These are phyloP conservation scores for Apteryx mantelli DNA, from an alignment of 2,113 vertebrate genomes.

Conservation along the genomic window DNA sequence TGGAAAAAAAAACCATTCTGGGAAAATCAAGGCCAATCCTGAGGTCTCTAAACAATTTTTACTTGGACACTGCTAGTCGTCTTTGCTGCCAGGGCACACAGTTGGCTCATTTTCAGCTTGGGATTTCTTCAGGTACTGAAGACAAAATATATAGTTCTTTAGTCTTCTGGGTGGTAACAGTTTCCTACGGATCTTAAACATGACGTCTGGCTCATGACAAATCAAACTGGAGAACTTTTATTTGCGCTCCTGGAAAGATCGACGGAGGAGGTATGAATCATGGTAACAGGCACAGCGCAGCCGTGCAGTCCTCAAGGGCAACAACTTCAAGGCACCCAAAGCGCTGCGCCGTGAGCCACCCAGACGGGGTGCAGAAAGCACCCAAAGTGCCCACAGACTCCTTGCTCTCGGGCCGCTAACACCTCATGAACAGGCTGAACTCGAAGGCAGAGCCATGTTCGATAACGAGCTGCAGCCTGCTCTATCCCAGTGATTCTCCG, in stretches of 20 bases:
- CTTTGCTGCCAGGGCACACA: not conserved
- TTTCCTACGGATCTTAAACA: not conserved
- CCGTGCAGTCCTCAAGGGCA: not conserved
- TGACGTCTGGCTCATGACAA: not conserved
- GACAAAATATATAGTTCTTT: not conserved
- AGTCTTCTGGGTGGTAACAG: not conserved
- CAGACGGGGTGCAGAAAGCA: not conserved
- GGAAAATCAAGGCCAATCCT: not conserved
- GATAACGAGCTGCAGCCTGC: not conserved
- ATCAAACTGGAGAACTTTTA: not conserved
- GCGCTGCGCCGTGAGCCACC: not conserved
- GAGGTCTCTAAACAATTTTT: not conserved
- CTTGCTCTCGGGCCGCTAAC: not conserved
- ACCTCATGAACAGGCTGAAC: not conserved
- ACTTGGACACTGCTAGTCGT: not conserved
- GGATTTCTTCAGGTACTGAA: conserved; percentile 16
- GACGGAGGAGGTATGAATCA: not conserved
- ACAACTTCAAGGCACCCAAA: not conserved
- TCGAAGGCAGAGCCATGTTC: not conserved
- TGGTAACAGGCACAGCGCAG: not conserved
- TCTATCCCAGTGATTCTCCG: not conserved
- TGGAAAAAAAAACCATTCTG: not conserved
- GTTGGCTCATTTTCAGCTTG: not conserved
- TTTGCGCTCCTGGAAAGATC: not conserved
- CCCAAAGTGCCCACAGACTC: not conserved